Percentiles rank a stretch among this genome's conserved stretches.
Conservation (phyloP, 2,113 vertebrate genomes). For the Toxostoma redivivum region DNA sequence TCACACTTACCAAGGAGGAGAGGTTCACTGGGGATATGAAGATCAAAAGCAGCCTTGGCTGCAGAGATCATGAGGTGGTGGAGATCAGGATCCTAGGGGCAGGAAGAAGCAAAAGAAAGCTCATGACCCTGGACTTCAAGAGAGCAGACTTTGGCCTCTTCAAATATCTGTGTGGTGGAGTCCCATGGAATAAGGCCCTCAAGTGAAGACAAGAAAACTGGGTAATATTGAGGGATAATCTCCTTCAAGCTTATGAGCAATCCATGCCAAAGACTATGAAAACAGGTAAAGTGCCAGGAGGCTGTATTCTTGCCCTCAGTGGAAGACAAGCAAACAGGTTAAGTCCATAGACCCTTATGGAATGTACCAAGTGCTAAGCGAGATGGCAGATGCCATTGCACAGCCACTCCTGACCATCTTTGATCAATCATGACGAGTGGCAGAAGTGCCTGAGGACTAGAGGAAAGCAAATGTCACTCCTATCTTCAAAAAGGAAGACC, state of each 20-base stretch:
- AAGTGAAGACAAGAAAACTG: background rate
- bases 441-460: background rate
- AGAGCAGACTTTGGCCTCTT: background rate
- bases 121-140: background rate
- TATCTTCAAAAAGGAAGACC: background rate
- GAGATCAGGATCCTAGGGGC: background rate
- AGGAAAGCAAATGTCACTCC: background rate
- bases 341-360: background rate
- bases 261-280: background rate
- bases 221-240: background rate
- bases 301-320: too few species aligned
- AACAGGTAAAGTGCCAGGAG: background rate
- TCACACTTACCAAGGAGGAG: background rate
- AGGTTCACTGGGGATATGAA: background rate
- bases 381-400: background rate
- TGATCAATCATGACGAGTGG: rapidly evolving
- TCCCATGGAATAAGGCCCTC: background rate
- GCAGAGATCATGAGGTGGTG: background rate
- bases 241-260: background rate
- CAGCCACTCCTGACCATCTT: background rate
- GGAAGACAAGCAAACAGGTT: background rate
- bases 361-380: background rate
- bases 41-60: background rate
- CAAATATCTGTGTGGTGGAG: background rate
- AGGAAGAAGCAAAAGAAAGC: background rate